Percentiles rank a stretch among this genome's conserved stretches.
Conservation (phyloP, 2,888 invertebrate genomes). For the Eueremaeus valkanovi region DNA sequence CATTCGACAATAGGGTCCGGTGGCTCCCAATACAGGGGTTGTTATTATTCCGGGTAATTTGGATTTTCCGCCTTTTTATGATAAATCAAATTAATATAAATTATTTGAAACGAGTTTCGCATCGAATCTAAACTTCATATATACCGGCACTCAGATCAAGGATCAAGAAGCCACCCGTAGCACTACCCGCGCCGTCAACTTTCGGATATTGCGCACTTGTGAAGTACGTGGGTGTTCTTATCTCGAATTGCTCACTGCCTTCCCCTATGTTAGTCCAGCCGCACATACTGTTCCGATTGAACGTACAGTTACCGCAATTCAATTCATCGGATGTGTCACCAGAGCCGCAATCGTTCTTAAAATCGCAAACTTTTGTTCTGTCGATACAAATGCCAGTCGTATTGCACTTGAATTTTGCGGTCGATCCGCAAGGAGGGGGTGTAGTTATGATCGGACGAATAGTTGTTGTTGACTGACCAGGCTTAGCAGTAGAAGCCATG, state of each 20-base stretch:
- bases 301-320: conserved; percentile 49
- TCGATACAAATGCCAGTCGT: neutral
- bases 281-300: conserved; percentile 28
- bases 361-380: conserved; percentile 50
- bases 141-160: neutral
- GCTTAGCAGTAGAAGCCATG: neutral
- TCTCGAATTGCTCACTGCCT: neutral
- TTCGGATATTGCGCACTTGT: neutral
- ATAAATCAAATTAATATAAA: neutral
- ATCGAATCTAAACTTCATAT: neutral
- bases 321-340: conserved; percentile 52
- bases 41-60: neutral
- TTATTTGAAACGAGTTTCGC: no score
- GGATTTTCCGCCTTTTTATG: neutral
- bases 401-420: neutral
- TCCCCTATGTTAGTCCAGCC: neutral
- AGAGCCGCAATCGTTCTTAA: conserved; percentile 52
- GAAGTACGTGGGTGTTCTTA: neutral
- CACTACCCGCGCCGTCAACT: neutral
- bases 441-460: neutral
- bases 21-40: neutral
- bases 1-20: neutral
- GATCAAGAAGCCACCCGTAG: neutral
- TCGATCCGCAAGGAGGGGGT: no score
- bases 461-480: neutral